phyloP scores from a whole-genome alignment of 2,888 invertebrate species.

The Deilephila porcellus region DNA sequence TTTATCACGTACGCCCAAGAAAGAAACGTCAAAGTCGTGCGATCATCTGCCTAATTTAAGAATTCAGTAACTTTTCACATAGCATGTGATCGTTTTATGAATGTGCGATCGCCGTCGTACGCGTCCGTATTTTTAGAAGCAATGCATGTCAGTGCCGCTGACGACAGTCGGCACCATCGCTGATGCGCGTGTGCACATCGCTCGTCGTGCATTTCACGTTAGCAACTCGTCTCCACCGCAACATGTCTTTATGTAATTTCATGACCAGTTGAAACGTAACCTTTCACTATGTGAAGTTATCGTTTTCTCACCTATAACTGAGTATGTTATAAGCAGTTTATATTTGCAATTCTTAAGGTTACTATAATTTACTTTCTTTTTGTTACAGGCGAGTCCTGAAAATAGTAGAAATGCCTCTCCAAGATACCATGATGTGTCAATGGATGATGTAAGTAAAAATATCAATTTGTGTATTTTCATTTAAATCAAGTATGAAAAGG shows the following conservation, averaged over 20 bases:
- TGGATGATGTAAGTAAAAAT: constrained; percentile 76
- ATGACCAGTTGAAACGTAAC: not conserved
- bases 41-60: constrained; percentile 26
- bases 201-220: not conserved
- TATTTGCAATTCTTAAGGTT: not conserved
- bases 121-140: constrained; percentile 22
- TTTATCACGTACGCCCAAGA: constrained; percentile 1
- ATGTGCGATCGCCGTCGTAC: constrained; percentile 18
- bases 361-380: constrained; percentile 41
- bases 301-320: not conserved
- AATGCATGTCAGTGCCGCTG: constrained; percentile 10
- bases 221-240: not conserved
- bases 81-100: constrained; percentile 26
- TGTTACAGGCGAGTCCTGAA: constrained; percentile 82
- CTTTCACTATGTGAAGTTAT: not conserved
- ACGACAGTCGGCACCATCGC: constrained; percentile 2
- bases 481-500: no score
- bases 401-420: constrained; percentile 82
- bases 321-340: not conserved
- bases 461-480: no score
- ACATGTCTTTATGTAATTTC: not conserved
- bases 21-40: constrained; percentile 23
- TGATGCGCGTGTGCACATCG: constrained; percentile 3
- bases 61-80: constrained; percentile 25
- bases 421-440: constrained; percentile 78